These are phyloP conservation scores for Sigmodon hispidus DNA, from an alignment of 2,113 vertebrate species.

Conservation along the genomic window DNA sequence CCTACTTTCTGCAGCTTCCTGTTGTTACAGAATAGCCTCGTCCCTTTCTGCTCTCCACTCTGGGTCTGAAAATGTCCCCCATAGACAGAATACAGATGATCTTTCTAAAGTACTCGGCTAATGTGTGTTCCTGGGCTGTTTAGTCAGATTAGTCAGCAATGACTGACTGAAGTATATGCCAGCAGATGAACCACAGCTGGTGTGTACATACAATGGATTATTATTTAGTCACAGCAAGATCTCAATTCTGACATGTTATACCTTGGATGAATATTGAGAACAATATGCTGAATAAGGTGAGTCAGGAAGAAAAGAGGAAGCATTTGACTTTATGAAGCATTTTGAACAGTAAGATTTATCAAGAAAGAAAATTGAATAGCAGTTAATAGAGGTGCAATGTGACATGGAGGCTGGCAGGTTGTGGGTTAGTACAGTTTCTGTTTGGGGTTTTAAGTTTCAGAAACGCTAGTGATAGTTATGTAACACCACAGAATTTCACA, in stretches of 20 bases:
- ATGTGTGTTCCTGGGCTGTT: neutral
- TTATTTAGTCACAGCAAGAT: neutral
- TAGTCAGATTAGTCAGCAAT: neutral
- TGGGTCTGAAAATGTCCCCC: neutral
- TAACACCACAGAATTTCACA: neutral
- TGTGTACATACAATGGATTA: neutral
- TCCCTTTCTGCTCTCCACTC: neutral
- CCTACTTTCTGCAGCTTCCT: neutral
- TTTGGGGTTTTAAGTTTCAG: neutral
- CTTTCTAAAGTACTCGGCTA: neutral
- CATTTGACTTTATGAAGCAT: neutral
- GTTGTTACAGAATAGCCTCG: too few species aligned
- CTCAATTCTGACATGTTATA: neutral
- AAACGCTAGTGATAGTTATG: neutral
- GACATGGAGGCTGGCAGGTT: neutral
- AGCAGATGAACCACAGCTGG: neutral
- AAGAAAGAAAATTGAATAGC: neutral
- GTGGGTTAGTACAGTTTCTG: neutral
- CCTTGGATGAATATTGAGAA: neutral
- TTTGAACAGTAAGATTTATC: neutral
- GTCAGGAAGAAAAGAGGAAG: neutral
- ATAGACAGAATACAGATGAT: neutral
- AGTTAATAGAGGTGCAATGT: neutral
- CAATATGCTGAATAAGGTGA: neutral
- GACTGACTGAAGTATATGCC: neutral